phyloP scores from a whole-genome alignment of 1,140 invertebrate genomes.

The Chrysopa pallens region DNA sequence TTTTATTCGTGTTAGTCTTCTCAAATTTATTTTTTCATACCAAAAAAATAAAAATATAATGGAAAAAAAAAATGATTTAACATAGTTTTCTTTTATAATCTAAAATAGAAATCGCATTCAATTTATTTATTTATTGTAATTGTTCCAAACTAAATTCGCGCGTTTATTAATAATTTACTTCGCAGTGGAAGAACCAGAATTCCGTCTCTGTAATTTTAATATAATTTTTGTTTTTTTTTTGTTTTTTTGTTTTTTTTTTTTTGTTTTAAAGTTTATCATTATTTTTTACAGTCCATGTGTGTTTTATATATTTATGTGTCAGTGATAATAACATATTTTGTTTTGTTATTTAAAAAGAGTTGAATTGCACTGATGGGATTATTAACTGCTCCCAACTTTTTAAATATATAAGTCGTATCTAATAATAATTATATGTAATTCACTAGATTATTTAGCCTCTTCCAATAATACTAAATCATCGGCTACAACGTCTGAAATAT shows the following conservation, averaged over 20 bases:
- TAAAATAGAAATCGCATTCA: too few relatives aligned
- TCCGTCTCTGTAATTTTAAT: not conserved
- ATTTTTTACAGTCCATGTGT: conserved; percentile 2
- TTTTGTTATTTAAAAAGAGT: too few relatives aligned
- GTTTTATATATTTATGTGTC: conserved; percentile 1
- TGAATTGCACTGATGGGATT: too few relatives aligned
- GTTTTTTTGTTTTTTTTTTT: not conserved
- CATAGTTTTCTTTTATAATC: too few relatives aligned
- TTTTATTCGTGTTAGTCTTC: too few relatives aligned
- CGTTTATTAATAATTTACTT: not conserved
- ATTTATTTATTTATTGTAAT: too few relatives aligned
- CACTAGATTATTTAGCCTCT: conserved; percentile 46
- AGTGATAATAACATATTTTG: not conserved
- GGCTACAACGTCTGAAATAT: conserved; percentile 86
- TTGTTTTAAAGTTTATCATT: not conserved
- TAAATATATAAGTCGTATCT: too few relatives aligned
- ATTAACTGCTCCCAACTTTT: too few relatives aligned
- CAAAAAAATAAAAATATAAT: too few relatives aligned
- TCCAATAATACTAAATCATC: conserved; percentile 77
- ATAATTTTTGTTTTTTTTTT: not conserved
- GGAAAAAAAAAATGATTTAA: too few relatives aligned
- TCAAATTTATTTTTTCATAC: too few relatives aligned
- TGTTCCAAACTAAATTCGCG: too few relatives aligned
- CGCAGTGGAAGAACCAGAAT: not conserved
- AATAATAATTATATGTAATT: not conserved